phyloP scores from a whole-genome alignment of 2,113 vertebrate species.

The Heterotis niloticus region DNA sequence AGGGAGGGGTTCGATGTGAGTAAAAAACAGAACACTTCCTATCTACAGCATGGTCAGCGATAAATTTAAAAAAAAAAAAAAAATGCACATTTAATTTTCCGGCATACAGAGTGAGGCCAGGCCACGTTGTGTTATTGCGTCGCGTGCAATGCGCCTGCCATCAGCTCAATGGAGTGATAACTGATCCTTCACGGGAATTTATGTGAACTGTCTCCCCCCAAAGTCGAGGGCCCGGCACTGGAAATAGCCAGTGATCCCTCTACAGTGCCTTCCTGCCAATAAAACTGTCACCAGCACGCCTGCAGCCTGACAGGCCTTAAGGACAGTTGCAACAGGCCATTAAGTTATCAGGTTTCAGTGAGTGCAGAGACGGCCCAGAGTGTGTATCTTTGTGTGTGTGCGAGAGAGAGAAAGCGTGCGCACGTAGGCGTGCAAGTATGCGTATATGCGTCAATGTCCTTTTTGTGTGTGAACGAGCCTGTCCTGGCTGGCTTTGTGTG shows the following conservation, averaged over 20 bases:
- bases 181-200: slow-evolving; percentile 80
- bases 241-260: slow-evolving; percentile 72
- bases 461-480: neutral
- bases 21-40: slow-evolving; percentile 53
- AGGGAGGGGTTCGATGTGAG: slow-evolving; percentile 27
- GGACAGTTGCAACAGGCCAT: slow-evolving; percentile 60
- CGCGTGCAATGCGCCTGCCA: slow-evolving; percentile 63
- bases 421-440: neutral
- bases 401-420: neutral
- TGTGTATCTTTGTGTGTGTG: slow-evolving; percentile 2
- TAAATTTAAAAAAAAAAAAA: slow-evolving; percentile 71
- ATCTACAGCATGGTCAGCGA: slow-evolving; percentile 67
- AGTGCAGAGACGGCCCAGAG: neutral
- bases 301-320: slow-evolving; percentile 58
- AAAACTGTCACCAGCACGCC: slow-evolving; percentile 67
- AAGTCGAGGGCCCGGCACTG: slow-evolving; percentile 71
- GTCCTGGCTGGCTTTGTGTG: neutral
- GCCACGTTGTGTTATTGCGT: slow-evolving; percentile 64
- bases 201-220: slow-evolving; percentile 74
- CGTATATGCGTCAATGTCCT: neutral
- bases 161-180: slow-evolving; percentile 77
- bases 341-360: slow-evolving; percentile 45
- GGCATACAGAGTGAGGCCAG: slow-evolving; percentile 63
- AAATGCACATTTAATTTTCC: slow-evolving; percentile 73
- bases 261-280: slow-evolving; percentile 64